Percentiles rank a stretch among this genome's conserved stretches.
Conservation (phyloP, 2,888 invertebrate species). For the Herminia tarsipennalis region DNA sequence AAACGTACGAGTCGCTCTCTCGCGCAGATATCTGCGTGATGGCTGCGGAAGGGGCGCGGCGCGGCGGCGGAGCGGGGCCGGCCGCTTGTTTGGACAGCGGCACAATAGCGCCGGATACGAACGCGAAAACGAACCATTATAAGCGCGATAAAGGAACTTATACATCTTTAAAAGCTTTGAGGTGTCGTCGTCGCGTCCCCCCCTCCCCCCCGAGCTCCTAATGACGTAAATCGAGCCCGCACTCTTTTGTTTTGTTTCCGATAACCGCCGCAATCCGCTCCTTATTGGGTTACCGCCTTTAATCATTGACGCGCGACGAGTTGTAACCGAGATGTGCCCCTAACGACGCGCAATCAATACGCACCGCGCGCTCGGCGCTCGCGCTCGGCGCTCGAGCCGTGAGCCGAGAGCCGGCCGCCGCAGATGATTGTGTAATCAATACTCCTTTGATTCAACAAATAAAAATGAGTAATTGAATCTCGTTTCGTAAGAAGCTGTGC, state of each 20-base stretch:
- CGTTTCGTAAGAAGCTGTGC: constrained; percentile 39
- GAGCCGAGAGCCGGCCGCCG: constrained; percentile 10
- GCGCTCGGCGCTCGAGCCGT: constrained; percentile 14
- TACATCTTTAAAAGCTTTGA: constrained; percentile 57
- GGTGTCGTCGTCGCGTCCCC: constrained; percentile 48
- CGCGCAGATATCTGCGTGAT: constrained; percentile 33
- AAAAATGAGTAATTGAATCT: constrained; percentile 67
- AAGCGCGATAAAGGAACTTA: constrained; percentile 47
- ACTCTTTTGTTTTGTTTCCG: constrained; percentile 75
- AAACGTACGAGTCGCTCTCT: constrained; percentile 21
- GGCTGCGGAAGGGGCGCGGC: constrained; percentile 54
- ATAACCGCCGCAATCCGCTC: constrained; percentile 63
- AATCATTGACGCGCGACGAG: constrained; percentile 70
- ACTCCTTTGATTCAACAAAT: constrained; percentile 70
- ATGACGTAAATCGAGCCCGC: constrained; percentile 77
- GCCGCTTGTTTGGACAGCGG: constrained; percentile 64
- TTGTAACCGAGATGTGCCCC: constrained; percentile 50
- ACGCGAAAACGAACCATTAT: constrained; percentile 62
- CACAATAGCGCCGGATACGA: constrained; percentile 70
- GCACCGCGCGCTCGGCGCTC: constrained; percentile 27
- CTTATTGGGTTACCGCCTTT: constrained; percentile 80
- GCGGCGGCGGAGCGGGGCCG: constrained; percentile 21
- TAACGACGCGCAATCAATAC: constrained; percentile 68
- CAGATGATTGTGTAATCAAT: constrained; percentile 70
- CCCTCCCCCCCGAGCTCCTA: constrained; percentile 51